Base-by-base conservation (phyloP, 30 jellyfish, hydroid and myxozoan genomes). In the Cassiopea andromeda region DNA sequence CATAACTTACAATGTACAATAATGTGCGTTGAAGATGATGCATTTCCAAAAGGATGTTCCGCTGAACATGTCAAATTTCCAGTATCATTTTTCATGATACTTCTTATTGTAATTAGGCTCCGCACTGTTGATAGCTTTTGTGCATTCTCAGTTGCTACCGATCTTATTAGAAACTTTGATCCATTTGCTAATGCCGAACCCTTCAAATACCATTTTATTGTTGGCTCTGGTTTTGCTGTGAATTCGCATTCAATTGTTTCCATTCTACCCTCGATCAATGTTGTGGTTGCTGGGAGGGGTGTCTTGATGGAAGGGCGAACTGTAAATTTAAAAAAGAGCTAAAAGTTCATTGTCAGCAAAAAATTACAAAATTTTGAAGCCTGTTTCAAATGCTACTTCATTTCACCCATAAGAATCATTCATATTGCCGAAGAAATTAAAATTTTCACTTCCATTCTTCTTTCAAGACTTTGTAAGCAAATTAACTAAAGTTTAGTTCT, bases 161-260 rank as follows among this genome's bases (percentile, higher is more conserved):
- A 2, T 45, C 15, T 73, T 13, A 18, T 19, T 49, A 46, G 85
- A 18, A 77, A 7, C 14, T 43, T 77, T 12, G 44, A 77, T 49
- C 72, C 72, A 57, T 77, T 77, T 16, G 10, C 0, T 15, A 77
- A 27, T 4, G 73, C n/a, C 9, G 19, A 2, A 1, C 85, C 94
- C 12, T 87, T 69, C 27, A 38, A 49, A 17, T 14, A 17, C 94
- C 94, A 87, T 46, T 71, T 16, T 27, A 87, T 57, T 12, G 46
- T 7, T n/a, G 82, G 59, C 2, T 67, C 66, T 49, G 94, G 94
- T 43, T 87, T 78, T 15, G 89, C 83, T 48, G 46, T 46, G 15
- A 67, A 64, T 19, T 77, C 27, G 85, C 84, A 83, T 17, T 46
- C 27, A 49, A 80, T 9, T 1, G 77, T 54, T 44, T 60, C 19